Evolutionary conservation across 2,797 vertebrate species (phyloP), one percentile per base, ranked within the genome.

Genomic region (Microctenopoma steveboyesi): DNA sequence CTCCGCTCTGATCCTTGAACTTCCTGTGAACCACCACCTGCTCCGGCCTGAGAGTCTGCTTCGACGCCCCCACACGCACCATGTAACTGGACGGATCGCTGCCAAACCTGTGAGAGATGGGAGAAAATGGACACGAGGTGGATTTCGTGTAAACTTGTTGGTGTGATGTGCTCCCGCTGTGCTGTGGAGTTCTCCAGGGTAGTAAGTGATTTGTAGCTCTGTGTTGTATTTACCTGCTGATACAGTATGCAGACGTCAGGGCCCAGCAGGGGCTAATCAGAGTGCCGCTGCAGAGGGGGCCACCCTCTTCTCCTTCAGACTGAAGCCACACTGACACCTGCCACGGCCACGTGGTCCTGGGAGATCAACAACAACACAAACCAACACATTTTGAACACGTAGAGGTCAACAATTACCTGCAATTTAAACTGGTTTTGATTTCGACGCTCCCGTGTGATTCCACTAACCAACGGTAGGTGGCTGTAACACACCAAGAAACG

Each of bases 241-340:
- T 92, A 76, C 96, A 98, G 89, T 94, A 94, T 0, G 96, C 96
- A 11, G 96, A 97, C 18, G 96, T 97, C 82, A 97, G 88, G 2
- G 90, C 95, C 96, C 96, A 97, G 89, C 96, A 98, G 76, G 94
- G 94, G 87, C 92, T 94, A 89, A 97, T 94, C 74, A 97, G 88
- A 0, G 96, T 96, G 56, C 95, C 96, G 40, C 96, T 96, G 1
- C 96, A 97, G 66, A 97, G 82, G 65, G 97, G 93, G 7, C 91
- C 92, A 9, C 92, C 90, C 9, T 92, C 93, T 79, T 86, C 86
- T 18, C 45, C 90, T 69, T 94, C 91, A 42, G 95, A 94, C 69
- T 86, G 94, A 47, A 96, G 86, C 88, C 96, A 94, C 40, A 98
- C 86, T 0, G 96, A 98, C n/a, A 93, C 95, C 84, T 96, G 96